Conservation (phyloP, 2,888 invertebrate genomes). For the Neuroscelio doddi region DNA sequence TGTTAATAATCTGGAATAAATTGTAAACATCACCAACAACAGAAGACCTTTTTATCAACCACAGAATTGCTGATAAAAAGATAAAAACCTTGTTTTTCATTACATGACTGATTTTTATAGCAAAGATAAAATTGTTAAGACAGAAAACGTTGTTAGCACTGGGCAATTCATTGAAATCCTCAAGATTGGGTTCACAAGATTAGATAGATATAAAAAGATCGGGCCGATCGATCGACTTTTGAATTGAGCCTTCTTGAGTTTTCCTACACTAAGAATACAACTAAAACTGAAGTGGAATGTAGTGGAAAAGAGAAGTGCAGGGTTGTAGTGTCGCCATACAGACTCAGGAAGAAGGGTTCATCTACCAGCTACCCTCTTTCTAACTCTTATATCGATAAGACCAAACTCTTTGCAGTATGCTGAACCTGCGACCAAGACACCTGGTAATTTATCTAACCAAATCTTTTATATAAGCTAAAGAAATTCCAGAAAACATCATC, state of each 20-base stretch:
- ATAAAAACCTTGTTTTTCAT: no score
- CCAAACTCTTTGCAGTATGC: slow-evolving; percentile 17
- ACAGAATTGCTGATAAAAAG: no score
- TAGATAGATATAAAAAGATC: slow-evolving; percentile 47
- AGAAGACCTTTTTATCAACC: no score
- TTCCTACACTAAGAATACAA: slow-evolving; percentile 66
- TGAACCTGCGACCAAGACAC: slow-evolving; percentile 7
- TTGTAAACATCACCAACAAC: no score
- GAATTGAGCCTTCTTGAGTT: slow-evolving; percentile 64
- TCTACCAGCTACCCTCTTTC: slow-evolving; percentile 26
- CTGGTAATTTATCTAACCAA: slow-evolving; percentile 27
- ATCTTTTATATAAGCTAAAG: background rate
- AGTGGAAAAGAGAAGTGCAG: slow-evolving; percentile 45
- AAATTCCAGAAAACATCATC: slow-evolving; percentile 1
- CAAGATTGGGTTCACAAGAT: slow-evolving; percentile 37
- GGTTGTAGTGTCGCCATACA: slow-evolving; percentile 26
- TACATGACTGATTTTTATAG: no score
- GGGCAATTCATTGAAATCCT: slow-evolving; percentile 32
- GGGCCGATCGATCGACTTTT: slow-evolving; percentile 63
- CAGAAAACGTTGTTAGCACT: background rate
- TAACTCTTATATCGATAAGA: slow-evolving; percentile 23
- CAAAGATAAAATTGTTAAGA: no score
- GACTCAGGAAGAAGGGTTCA: slow-evolving; percentile 23
- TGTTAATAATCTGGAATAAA: no score
- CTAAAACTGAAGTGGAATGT: slow-evolving; percentile 54